These are phyloP conservation scores for Andrena trimmerana DNA, from an alignment of 2,888 invertebrate species.

Conservation along the genomic window DNA sequence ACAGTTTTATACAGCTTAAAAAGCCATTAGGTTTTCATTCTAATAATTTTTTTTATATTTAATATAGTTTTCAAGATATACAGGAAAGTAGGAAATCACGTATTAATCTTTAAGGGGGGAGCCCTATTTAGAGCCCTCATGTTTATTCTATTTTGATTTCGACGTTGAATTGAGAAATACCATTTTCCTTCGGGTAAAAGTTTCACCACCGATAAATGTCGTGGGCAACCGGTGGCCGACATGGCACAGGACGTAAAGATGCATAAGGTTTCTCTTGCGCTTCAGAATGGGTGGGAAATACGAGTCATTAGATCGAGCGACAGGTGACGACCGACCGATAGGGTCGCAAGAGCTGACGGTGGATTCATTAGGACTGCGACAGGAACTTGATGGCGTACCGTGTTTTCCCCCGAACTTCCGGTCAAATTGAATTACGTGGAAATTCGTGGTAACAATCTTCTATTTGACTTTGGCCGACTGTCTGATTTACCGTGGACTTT, in stretches of 20 bases:
- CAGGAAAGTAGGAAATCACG: too few species aligned
- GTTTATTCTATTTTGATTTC: too few species aligned
- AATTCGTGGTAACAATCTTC: conserved; percentile 77
- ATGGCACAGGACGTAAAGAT: not conserved
- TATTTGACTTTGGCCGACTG: conserved; percentile 79
- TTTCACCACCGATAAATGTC: too few species aligned
- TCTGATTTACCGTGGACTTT: conserved; percentile 74
- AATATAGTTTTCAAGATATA: too few species aligned
- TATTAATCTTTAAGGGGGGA: too few species aligned
- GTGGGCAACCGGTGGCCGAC: too few species aligned
- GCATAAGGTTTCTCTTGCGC: conserved; percentile 10
- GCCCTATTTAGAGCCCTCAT: too few species aligned
- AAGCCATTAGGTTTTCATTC: too few species aligned
- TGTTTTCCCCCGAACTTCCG: conserved; percentile 70
- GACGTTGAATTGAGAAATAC: too few species aligned
- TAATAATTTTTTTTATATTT: too few species aligned
- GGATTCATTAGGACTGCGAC: conserved; percentile 68
- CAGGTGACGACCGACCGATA: conserved; percentile 32
- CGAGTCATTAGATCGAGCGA: conserved; percentile 12
- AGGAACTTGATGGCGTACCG: conserved; percentile 35
- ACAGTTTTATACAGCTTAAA: too few species aligned
- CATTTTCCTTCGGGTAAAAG: too few species aligned
- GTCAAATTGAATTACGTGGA: conserved; percentile 76
- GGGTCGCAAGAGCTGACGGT: conserved; percentile 58
- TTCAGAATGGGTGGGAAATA: not conserved